Percentiles rank a stretch among this genome's conserved stretches.
These are phyloP conservation scores for Drosophila rellima DNA, from an alignment of 2,888 invertebrate genomes.

Conservation along the genomic window DNA sequence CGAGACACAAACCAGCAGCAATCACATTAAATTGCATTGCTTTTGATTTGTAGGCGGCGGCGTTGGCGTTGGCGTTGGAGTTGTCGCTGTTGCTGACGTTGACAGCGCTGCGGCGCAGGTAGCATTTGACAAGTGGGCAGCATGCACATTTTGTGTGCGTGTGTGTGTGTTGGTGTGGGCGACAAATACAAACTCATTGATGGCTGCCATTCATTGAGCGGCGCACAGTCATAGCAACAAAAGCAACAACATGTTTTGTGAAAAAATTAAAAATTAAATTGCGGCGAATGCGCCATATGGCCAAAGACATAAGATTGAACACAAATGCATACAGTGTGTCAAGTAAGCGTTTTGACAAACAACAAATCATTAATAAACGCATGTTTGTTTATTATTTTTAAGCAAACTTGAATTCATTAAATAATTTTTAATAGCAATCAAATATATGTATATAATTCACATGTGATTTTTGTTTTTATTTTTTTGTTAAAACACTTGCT, in stretches of 20 bases:
- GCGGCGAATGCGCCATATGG: slow-evolving; percentile 51
- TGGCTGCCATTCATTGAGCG: slow-evolving; percentile 63
- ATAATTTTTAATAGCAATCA: too few species aligned
- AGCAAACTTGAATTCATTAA: too few species aligned
- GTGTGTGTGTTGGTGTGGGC: slow-evolving; percentile 52
- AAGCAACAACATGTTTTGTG: slow-evolving; percentile 15
- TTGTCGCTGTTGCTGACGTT: slow-evolving; percentile 20
- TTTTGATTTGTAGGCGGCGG: slow-evolving; percentile 23
- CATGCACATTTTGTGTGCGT: slow-evolving; percentile 46
- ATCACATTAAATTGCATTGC: slow-evolving; percentile 13
- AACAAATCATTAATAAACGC: too few species aligned
- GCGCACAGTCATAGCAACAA: slow-evolving; percentile 22
- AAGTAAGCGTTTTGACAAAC: not conserved
- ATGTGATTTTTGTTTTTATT: not conserved
- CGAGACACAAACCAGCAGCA: slow-evolving; percentile 31
- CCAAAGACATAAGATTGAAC: slow-evolving; percentile 27
- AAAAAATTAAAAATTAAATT: slow-evolving; percentile 30
- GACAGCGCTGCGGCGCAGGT: slow-evolving; percentile 37
- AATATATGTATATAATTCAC: too few species aligned
- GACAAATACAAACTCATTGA: slow-evolving; percentile 64
- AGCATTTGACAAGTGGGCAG: slow-evolving; percentile 60
- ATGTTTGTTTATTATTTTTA: too few species aligned
- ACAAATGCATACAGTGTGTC: not conserved
- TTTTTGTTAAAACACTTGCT: not conserved
- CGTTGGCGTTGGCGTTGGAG: slow-evolving; percentile 17